Base-by-base conservation (phyloP, 2,113 vertebrate genomes). In the Halichoerus grypus region DNA sequence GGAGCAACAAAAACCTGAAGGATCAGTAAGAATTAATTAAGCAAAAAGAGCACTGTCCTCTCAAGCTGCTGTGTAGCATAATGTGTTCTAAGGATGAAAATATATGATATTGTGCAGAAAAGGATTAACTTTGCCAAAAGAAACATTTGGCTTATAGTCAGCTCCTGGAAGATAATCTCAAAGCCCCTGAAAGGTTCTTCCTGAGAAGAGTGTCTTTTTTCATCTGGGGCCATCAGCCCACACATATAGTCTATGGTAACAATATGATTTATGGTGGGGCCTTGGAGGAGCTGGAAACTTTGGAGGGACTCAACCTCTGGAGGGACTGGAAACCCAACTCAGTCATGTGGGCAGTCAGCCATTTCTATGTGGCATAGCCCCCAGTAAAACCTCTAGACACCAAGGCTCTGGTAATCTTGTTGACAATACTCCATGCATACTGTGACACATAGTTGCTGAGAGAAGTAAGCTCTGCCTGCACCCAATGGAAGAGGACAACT, bases 161-260 rank as follows among this genome's bases (percentile, higher is more conserved):
- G 59, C 19, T 7, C 39, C n/a, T 65, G 8, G 71, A 61, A 94
- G 13, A 51, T 24, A n/a, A 87, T 69, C 5, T 42, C 6, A n/a
- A 46, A 94, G 2, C 2, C 26, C 49, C 67, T 49, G 14, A 16
- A 87, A 49, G 28, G 1, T 46, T 31, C 4, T n/a, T 4, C 36
- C 12, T 71, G 9, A 36, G 28, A n/a, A 69, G 31, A 57, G 12
- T n/a, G 10, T 46, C 13, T 42, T 55, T 31, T 71, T 46, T 69
- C 26, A 33, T 1, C 8, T n/a, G 19, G 5, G 49, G 2, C 6
- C n/a, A 9, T 4, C 11, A 15, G 28, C 6, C 36, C 28, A 59
- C 19, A 28, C 21, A 15, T 4, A 19, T 13, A 14, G 28, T 69
- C 13, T 86, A 46, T n/a, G n/a, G 10, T 87, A 94, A 57, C 36